phyloP scores from a whole-genome alignment of 92 coral and sea anemone species.

The Scolanthus callimorphus region DNA sequence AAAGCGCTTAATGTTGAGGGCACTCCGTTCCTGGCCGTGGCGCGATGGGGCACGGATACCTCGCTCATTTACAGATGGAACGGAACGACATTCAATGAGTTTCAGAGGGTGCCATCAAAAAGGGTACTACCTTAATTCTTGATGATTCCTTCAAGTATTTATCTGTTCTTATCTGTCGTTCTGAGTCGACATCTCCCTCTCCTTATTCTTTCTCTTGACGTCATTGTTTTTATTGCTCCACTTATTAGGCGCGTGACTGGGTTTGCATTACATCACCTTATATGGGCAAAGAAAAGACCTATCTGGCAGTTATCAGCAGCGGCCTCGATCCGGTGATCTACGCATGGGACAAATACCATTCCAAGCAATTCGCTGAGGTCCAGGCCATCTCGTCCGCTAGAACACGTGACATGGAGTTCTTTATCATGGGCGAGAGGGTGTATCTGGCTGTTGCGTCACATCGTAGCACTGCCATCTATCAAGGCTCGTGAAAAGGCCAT shows the following conservation, averaged over 20 bases:
- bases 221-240: conserved; percentile 8
- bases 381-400: conserved; percentile 74
- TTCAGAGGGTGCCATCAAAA: conserved; percentile 77
- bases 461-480: conserved; percentile 67
- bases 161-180: not conserved
- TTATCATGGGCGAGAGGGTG: conserved; percentile 85
- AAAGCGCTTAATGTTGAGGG: conserved; percentile 63
- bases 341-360: conserved; percentile 81
- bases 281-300: conserved; percentile 91
- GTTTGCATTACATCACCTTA: conserved; percentile 82
- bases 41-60: conserved; percentile 67
- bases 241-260: conserved; percentile 92
- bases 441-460: conserved; percentile 87
- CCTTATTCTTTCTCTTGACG: not conserved
- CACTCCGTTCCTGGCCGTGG: conserved; percentile 64
- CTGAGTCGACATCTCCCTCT: not conserved
- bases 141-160: not conserved
- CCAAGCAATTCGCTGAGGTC: conserved; percentile 69
- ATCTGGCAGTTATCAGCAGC: conserved; percentile 84
- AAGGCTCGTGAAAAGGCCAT: conserved; percentile 71
- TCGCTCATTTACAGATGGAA: conserved; percentile 87
- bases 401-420: conserved; percentile 94
- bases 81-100: conserved; percentile 64
- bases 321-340: conserved; percentile 68
- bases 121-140: conserved; percentile 73